These are phyloP conservation scores for Xiphorhynchus elegans DNA, from an alignment of 2,113 vertebrate species.

Conservation along the genomic window DNA sequence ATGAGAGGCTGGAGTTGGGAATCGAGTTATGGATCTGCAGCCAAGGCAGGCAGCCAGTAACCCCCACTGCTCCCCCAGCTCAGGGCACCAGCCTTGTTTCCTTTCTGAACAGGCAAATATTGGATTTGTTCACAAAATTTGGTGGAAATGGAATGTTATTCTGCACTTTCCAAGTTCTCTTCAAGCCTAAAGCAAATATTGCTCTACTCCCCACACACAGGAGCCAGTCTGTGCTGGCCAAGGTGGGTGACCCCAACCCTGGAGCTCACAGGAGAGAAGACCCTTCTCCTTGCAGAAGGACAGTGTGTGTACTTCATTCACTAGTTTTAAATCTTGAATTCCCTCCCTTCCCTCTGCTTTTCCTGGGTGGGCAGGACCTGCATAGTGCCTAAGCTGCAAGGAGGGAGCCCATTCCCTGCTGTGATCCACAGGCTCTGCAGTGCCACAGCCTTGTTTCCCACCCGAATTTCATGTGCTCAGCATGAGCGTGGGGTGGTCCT, in stretches of 20 bases:
- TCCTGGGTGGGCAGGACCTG: neutral
- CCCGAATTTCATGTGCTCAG: neutral
- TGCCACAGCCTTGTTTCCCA: neutral
- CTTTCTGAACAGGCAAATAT: neutral
- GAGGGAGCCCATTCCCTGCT: neutral
- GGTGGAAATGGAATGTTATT: rapidly evolving
- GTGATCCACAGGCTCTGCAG: neutral
- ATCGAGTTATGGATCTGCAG: neutral
- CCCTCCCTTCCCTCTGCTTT: neutral
- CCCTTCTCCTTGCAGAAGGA: neutral
- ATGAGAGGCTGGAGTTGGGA: neutral
- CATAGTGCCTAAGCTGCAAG: neutral
- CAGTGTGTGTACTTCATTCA: rapidly evolving
- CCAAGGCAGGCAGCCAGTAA: neutral
- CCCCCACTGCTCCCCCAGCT: neutral
- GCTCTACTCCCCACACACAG: rapidly evolving
- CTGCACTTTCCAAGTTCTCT: neutral
- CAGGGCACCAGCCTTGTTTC: neutral
- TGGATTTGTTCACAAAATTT: neutral
- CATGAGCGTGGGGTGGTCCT: neutral
- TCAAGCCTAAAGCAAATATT: neutral
- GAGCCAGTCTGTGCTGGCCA: neutral
- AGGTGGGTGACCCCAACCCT: neutral
- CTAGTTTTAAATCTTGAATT: neutral
- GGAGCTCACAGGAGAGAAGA: neutral